phyloP scores from a whole-genome alignment of 2,113 vertebrate genomes.

The Ciconia maguari region DNA sequence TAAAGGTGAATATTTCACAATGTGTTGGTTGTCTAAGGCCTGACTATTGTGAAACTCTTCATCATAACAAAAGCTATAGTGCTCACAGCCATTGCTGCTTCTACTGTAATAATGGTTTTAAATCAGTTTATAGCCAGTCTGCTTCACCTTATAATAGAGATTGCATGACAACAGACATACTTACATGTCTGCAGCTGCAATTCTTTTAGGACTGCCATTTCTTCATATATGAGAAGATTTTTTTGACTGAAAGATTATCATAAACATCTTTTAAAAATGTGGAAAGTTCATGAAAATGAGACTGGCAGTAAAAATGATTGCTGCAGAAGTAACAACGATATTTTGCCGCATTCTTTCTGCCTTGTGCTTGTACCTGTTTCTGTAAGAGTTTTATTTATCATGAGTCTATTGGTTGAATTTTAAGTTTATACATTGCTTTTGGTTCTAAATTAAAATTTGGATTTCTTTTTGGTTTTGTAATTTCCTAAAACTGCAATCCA shows the following conservation, averaged over 20 bases:
- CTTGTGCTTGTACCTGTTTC: neutral
- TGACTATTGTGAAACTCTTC: neutral
- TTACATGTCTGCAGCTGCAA: neutral
- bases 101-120: neutral
- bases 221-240: neutral
- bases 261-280: neutral
- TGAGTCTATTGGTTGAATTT: neutral
- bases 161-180: neutral
- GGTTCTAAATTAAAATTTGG: constrained; percentile 3
- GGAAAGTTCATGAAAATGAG: neutral
- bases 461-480: constrained; percentile 6
- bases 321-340: neutral
- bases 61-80: neutral
- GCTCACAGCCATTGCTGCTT: neutral
- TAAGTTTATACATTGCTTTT: neutral
- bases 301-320: neutral
- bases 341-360: neutral
- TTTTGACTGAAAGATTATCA: neutral
- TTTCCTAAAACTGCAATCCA: constrained; percentile 4
- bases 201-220: neutral
- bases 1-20: neutral
- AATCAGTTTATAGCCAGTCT: neutral
- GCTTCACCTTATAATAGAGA: neutral
- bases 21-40: neutral
- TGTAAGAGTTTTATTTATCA: neutral